Percentiles rank a stretch among this genome's conserved stretches.
phyloP scores from a whole-genome alignment of 2,797 vertebrate species.

The Passerculus sandwichensis region DNA sequence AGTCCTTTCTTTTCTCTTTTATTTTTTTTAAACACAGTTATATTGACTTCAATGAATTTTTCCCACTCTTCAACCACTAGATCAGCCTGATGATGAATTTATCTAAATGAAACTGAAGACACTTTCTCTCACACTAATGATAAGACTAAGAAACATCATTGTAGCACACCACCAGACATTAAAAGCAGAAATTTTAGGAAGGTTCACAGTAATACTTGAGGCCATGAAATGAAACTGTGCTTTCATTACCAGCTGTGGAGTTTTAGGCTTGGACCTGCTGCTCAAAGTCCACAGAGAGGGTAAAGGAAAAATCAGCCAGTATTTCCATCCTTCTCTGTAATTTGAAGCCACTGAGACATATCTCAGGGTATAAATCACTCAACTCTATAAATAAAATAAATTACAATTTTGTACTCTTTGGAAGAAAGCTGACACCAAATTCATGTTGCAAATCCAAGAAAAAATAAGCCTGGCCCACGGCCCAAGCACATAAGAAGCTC shows the following conservation, averaged over 20 bases:
- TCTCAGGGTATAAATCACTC: constrained; percentile 48
- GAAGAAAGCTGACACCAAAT: constrained; percentile 54
- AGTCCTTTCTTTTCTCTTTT: not conserved
- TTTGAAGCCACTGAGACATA: constrained; percentile 38
- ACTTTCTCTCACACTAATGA: not conserved
- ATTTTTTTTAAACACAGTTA: not conserved
- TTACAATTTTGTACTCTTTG: constrained; percentile 35
- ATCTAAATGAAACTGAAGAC: not conserved
- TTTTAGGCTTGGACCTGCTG: not conserved
- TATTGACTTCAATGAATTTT: not conserved
- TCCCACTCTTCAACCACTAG: not conserved
- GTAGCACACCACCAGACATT: not conserved
- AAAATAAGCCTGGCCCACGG: not conserved
- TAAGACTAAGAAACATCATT: not conserved
- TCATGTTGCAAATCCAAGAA: not conserved
- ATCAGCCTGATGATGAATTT: not conserved
- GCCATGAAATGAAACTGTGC: not conserved
- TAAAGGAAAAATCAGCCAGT: constrained; percentile 29
- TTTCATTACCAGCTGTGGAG: not conserved
- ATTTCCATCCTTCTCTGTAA: constrained; percentile 42
- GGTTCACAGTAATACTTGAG: not conserved
- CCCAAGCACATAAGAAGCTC: not conserved
- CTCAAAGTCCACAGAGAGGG: not conserved
- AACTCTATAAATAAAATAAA: constrained; percentile 58
- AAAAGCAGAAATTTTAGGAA: not conserved